Evolutionary conservation across 1,140 invertebrate species (phyloP), one percentile per base, ranked within the genome.

Genomic region (Acromyrmex echinatior): DNA sequence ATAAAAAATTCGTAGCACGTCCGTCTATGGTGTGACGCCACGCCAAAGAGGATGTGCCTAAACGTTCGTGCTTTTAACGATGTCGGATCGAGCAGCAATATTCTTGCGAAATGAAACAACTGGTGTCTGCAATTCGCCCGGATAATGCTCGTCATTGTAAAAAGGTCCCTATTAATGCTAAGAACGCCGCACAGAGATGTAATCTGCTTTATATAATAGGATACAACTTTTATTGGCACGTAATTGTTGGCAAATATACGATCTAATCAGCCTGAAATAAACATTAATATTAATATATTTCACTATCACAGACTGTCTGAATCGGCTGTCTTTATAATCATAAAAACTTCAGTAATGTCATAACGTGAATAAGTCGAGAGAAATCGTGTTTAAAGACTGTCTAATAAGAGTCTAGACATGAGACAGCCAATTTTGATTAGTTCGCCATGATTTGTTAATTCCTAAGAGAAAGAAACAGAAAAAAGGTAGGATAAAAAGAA

Each of bases 171-270:
- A 10, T 39, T n/a, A n/a, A 16, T 12, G 35, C 51, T 70, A 31
- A 21, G 5, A 39, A n/a, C 78, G 28, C 12, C 16, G 56, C 21
- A 45, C 0, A 14, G 16, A 70, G 65, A 81, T n/a, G 51, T 81
- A 81, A 81, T 81, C 78, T 70, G 21, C 51, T 81, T 81, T 81
- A 71, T 58, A 71, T 81, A 81, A 81, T 56, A 62, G 31, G 21
- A 45, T 71, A 45, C 31, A 12, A 71, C 39, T 81, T 60, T 81
- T 81, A 56, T 58, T 31, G 21, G 31, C 14, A 58, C 21, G 21
- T 58, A 25, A 71, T 71, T 58, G 65, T 81, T 58, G 65, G n/a
- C 51, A 31, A 68, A 14, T 16, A 14, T 4, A 25, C 31, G 49
- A 28, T 56, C 21, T 58, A 39, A 39, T 7, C 35, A 28, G n/a